Evolutionary conservation across 2,888 invertebrate species (phyloP), one percentile per base, ranked within the genome.

Genomic region (Melanargia galathea): DNA sequence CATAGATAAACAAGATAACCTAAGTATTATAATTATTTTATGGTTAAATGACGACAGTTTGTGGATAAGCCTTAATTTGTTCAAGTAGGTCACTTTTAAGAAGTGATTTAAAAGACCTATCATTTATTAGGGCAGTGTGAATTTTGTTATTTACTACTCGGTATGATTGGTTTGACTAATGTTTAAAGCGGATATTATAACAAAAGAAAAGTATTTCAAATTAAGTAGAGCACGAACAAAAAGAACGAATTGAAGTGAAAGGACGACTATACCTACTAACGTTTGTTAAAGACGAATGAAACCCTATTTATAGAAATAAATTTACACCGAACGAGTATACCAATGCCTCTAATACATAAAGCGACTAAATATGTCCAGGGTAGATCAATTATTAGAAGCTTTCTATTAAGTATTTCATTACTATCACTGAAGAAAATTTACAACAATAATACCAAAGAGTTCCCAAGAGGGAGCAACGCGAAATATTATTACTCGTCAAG

Each of bases 191-290:
- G 40, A 24, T 24, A 26, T 30, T 24, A 18, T 52, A 56, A 58
- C 58, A 48, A 58, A 58, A 57, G 45, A 45, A 48, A 58, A 35
- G 33, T 20, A 38, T 58, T 33, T 48, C 43, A 58, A 58, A 65
- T 73, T 88, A 91, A 90, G 90, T 91, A 86, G 90, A 91, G 89
- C 90, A 91, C 87, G 84, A 87, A 88, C 87, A 83, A 84, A 84
- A 77, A 83, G 83, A 83, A 84, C 81, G 85, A 84, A 84, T 84
- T 85, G 83, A 91, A 90, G 90, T 91, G 90, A 91, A 91, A 91
- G 90, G 90, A 80, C 71, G 81, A 79, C 48, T 33, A 33, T 52
- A 52, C 52, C 0, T 35, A 52, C 30, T 30, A 30, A 30, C 20
- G 13, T 52, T 35, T 35, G 13, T 16, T 35, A 35, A 6, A 13